Evolutionary conservation across 2,113 vertebrate species (phyloP).

Genomic region (Suncus etruscus): DNA sequence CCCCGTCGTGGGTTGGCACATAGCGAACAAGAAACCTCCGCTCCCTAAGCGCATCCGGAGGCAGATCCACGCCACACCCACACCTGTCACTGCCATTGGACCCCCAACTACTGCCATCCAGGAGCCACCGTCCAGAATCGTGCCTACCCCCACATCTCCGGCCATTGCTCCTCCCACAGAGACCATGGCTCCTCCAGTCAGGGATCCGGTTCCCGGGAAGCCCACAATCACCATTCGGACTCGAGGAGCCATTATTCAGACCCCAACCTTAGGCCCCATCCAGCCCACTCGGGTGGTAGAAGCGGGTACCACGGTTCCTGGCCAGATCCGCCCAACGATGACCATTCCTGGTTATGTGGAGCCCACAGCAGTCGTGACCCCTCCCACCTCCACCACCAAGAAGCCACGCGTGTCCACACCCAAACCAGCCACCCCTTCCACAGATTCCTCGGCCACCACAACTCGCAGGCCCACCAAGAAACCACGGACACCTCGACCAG

Average conservation of each 20-base stretch:
- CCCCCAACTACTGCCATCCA: conserved; percentile 92
- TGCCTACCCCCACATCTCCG: conserved; percentile 95
- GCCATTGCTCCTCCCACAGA: conserved; percentile 94
- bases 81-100: conserved; percentile 93
- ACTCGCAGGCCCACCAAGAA: conserved; percentile 91
- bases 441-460: conserved; percentile 87
- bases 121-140: conserved; percentile 93
- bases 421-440: conserved; percentile 88
- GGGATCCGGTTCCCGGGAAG: conserved; percentile 95
- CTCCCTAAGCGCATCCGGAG: conserved; percentile 93
- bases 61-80: conserved; percentile 96
- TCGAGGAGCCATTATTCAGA: conserved; percentile 94
- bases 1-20: conserved; percentile 98
- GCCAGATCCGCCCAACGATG: conserved; percentile 92
- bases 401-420: conserved; percentile 90
- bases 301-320: conserved; percentile 88
- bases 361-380: conserved; percentile 91
- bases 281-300: conserved; percentile 94
- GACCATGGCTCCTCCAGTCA: conserved; percentile 90
- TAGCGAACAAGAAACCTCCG: conserved; percentile 97
- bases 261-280: conserved; percentile 92
- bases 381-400: conserved; percentile 92
- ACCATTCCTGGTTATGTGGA: conserved; percentile 91
- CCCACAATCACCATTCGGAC: conserved; percentile 93
- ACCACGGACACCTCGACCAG: conserved; percentile 88